Base-by-base conservation (phyloP, 2,797 vertebrate genomes). In the Gallirallus australis region DNA sequence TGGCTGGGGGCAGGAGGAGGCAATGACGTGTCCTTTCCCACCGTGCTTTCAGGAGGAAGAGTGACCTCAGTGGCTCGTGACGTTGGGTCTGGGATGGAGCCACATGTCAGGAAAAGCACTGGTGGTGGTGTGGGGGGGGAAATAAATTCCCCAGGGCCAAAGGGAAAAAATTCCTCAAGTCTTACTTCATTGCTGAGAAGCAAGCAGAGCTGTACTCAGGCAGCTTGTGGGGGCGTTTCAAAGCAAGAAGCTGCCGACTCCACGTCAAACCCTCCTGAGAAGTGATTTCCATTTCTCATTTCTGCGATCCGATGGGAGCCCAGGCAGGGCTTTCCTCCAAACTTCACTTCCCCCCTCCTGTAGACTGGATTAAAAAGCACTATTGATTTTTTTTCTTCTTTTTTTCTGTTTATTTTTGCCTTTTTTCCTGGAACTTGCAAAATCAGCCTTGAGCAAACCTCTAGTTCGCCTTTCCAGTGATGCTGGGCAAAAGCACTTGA, bases 341-440 rank as follows among this genome's bases (percentile, higher is more conserved):
- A 23, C 56, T 86, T 63, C 7, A 3, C 60, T 79, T 28, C 37
- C 37, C 48, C 9, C 4, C 42, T 75, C n/a, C 72, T 72, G 42
- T 76, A 79, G 48, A 14, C 66, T 1, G 3, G 9, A 60, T 82
- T 60, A 37, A 93, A 97, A 80, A 54, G 37, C 1, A 0, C 60
- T 60, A 57, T 90, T 92, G 91, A 85, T 59, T 72, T n/a, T 28
- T 27, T 10, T 12, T 54, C 39, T 40, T 31, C 35, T 40, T 50
- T 28, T 31, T 21, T 30, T 27, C n/a, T 84, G 40, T 93, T 90
- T 89, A n/a, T 90, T 95, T 94, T 86, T 90, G 28, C 72, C 39
- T 85, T 73, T 86, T 79, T 80, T 42, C 63, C 88, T 91, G 90
- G 88, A 94, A 80, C 50, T 94, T 94, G 89, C 70, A 69, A 90